Evolutionary conservation across 1,140 invertebrate species (phyloP), one percentile per base, ranked within the genome.

Genomic region (Dufourea novaeangliae): DNA sequence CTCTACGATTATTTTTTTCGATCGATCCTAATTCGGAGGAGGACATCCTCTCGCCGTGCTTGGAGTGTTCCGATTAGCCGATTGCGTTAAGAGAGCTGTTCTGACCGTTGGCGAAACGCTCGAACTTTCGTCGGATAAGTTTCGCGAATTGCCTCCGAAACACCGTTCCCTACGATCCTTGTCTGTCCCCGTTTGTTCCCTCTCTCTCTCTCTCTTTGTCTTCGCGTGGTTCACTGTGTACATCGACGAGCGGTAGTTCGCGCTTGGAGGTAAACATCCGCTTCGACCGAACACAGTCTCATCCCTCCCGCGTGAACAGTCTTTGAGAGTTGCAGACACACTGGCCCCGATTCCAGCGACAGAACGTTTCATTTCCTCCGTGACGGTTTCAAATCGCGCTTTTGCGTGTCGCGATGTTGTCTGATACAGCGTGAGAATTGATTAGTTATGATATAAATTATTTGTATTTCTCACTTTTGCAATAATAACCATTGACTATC

Each of bases 211-310:
- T 52, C 14, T 54, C 25, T 39, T 61, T 20, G 7, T 50, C 57
- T n/a, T 34, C 8, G 22, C 20, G 27, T 54, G 34, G 25, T 54
- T 52, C 64, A 10, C 11, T 54, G 46, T 67, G 17, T 54, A 68
- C 64, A 54, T 54, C n/a, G 46, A 27, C 64, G 25, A 52, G 37
- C 46, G 44, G n/a, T n/a, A 14, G 12, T 68, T 68, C 64, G 46
- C 64, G 32, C 64, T 52, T 67, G n/a, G 17, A 3, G 46, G 64
- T 68, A 68, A 68, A 68, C 64, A 68, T n/a, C 46, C 44, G n/a
- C 29, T 25, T 2, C n/a, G n/a, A n/a, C n/a, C 34, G 37, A 41
- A 44, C 34, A 14, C 61, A n/a, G 37, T 5, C 57, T 27, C 14
- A n/a, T n/a, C 39, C 7, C 25, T 14, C n/a, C 54, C 10, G 54